phyloP scores from a whole-genome alignment of 1,140 invertebrate species.

The Vanessa atalanta region DNA sequence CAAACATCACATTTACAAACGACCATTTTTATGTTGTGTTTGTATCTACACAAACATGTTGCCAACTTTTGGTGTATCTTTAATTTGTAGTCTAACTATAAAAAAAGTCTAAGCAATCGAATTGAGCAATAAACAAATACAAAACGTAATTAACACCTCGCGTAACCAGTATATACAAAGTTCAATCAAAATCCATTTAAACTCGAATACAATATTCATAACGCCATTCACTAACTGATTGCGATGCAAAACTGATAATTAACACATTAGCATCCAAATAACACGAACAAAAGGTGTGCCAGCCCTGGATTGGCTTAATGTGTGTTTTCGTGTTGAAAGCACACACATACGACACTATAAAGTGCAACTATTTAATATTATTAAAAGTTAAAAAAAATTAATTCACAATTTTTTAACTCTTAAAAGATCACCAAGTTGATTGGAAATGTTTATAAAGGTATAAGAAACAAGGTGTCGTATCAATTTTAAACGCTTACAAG shows the following conservation, averaged over 20 bases:
- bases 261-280: constrained; percentile 31
- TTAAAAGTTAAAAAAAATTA: background rate
- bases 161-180: background rate
- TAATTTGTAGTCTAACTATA: too few species aligned
- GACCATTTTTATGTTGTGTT: too few species aligned
- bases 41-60: background rate
- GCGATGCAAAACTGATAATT: constrained; percentile 22
- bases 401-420: background rate
- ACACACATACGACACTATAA: background rate
- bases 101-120: too few species aligned
- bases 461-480: too few species aligned
- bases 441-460: too few species aligned
- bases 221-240: constrained; percentile 14
- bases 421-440: background rate
- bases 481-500: too few species aligned
- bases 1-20: too few species aligned
- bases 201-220: constrained; percentile 30
- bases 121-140: background rate
- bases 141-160: background rate
- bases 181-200: constrained; percentile 26
- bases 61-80: too few species aligned
- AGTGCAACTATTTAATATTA: background rate
- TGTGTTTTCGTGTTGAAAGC: constrained; percentile 21
- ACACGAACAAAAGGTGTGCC: constrained; percentile 27
- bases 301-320: constrained; percentile 13